These are phyloP conservation scores for Montipora capricornis DNA, from an alignment of 64 coral and sea anemone species.

Conservation along the genomic window DNA sequence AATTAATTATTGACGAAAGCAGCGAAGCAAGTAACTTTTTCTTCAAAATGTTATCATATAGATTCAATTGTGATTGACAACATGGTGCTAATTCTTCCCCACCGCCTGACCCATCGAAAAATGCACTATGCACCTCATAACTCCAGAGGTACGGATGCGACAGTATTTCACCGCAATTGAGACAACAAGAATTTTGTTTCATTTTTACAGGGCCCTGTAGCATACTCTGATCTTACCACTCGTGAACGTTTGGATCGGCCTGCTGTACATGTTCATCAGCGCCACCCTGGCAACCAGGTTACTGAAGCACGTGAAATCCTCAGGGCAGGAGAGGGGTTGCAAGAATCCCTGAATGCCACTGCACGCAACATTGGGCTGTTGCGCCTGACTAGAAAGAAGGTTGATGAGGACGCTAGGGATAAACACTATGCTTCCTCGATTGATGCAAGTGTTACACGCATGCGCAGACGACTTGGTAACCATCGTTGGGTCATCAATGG, in stretches of 20 bases:
- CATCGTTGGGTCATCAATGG: slow-evolving; percentile 95
- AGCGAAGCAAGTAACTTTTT: too few species aligned
- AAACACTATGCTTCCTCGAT: slow-evolving; percentile 82
- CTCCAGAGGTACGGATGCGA: too few species aligned
- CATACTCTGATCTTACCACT: slow-evolving; percentile 97
- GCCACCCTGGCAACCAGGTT: slow-evolving; percentile 97
- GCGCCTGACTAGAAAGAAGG: slow-evolving; percentile 84
- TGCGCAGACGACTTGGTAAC: slow-evolving; percentile 78
- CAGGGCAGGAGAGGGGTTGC: slow-evolving; percentile 76
- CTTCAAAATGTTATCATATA: too few species aligned
- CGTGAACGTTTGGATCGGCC: slow-evolving; percentile 95
- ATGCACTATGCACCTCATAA: too few species aligned
- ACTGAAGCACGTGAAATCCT: slow-evolving; percentile 94
- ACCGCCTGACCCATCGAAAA: too few species aligned
- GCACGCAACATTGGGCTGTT: slow-evolving; percentile 94
- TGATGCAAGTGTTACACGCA: slow-evolving; percentile 88
- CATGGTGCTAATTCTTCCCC: too few species aligned
- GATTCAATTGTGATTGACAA: too few species aligned
- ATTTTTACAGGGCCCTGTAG: slow-evolving; percentile 85
- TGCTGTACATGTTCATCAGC: slow-evolving; percentile 81
- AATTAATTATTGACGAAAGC: too few species aligned
- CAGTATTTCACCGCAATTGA: too few species aligned
- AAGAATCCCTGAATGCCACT: slow-evolving; percentile 95
- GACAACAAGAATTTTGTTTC: too few species aligned
- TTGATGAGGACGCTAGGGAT: slow-evolving; percentile 93